Base-by-base conservation (phyloP, 2,888 invertebrate species). In the Drosophila differens region DNA sequence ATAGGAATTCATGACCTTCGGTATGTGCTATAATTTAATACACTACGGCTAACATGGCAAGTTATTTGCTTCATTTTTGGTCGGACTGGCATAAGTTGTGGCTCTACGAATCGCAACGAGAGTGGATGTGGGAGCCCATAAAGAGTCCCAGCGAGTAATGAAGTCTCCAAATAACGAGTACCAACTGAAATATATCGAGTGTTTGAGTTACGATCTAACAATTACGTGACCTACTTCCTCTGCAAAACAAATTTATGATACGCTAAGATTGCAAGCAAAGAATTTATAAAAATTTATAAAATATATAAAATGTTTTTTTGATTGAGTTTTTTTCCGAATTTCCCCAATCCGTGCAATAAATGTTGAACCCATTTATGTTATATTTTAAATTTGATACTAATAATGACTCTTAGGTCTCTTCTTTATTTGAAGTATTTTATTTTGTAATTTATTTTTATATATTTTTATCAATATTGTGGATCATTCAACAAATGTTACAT, bases 21-120 rank as follows among this genome's bases (percentile, higher is more conserved):
- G 91, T 89, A 83, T 86, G 86, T 83, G 89, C 90, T 88, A 86
- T 90, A 88, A 91, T 90, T 90, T 91, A 86, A 91, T 91, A 90
- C 90, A 91, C 91, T 82, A 73, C 81, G 59, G 68, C 72, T 66
- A 80, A 70, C 67, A 76, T 72, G 41, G 52, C 73, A 74, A 81
- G 70, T 84, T 76, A 83, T 74, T 79, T 74, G 73, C 79, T 57
- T 74, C 64, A 68, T 68, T 59, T 64, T 55, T 59, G 35, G 47
- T 25, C 51, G 22, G 41, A 28, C 47, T 25, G 32, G 51, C 51
- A 49, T 71, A 79, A 65, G 63, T 70, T 59, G 59, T 54, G 47
- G 4, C 44, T 57, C 33, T 19, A n/a, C 32, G 51, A 52, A 25
- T 30, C 60, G 22, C 35, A 35, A n/a, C 44, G 32, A n/a, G 52